Base-by-base conservation (phyloP, 1,140 invertebrate genomes). In the Drosophila burlai region DNA sequence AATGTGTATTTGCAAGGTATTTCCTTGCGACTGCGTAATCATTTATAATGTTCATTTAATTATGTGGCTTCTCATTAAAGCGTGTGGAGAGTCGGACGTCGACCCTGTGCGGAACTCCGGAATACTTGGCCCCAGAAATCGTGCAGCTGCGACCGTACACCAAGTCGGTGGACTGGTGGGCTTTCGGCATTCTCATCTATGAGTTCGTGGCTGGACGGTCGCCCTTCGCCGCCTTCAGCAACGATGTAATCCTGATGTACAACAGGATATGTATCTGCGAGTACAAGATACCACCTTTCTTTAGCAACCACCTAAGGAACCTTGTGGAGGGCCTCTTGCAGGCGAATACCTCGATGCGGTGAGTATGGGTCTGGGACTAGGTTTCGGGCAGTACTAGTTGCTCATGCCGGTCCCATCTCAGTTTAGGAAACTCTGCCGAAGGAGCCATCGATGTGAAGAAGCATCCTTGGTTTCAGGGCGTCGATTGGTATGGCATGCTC, bases 81-180 rank as follows among this genome's bases (percentile, higher is more conserved):
- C 91, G 79, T 8, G 69, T 92, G 9, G 97, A 97, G 91, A 96
- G 95, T 26, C 94, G 98, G 79, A 99, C 98, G 0, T 98, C 97
- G 95, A 99, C 98, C 0, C 92, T 99, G 16, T 99, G 98, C 94
- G 98, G 98, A 11, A 99, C 98, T 2, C 98, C 98, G 0, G 98
- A 99, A 93, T 99, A 99, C 94, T 93, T 99, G 40, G 98, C 98
- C 0, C 98, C 98, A 0, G 98, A 99, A 94, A 96, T 99, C 36
- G 98, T 99, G 74, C 94, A 98, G 50, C 97, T 96, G 77, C 98
- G 98, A 93, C 98, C 98, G 6, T 99, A 99, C 93, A 98, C 98
- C 62, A 98, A 97, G 90, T 96, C 97, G 2, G 98, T 99, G 1
- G 99, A 99, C 86, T 99, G 97, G 98, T 99, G 98, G 98, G 97